phyloP scores from a whole-genome alignment of 2,888 invertebrate species.

The Papilio protenor region DNA sequence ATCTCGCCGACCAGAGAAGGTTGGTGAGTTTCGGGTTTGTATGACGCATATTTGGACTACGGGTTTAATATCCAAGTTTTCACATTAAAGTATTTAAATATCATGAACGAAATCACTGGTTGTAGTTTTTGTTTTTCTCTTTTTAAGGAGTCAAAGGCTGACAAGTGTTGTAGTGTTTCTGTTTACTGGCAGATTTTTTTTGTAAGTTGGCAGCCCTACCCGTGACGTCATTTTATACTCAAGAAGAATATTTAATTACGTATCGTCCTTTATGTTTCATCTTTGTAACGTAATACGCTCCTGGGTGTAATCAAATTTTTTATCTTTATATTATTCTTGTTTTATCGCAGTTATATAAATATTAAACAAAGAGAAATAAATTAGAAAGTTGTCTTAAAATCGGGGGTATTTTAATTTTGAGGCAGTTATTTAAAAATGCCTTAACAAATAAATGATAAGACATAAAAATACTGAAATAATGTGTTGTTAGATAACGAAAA shows the following conservation, averaged over 20 bases:
- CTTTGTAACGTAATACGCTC: conserved; percentile 31
- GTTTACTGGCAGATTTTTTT: not conserved
- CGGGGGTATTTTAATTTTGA: not conserved
- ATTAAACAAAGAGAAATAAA: not conserved
- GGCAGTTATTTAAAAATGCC: too few species aligned
- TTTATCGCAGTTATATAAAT: not conserved
- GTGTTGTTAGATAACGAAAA: not conserved
- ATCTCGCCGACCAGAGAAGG: too few species aligned
- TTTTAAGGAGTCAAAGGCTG: too few species aligned
- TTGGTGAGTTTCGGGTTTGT: too few species aligned
- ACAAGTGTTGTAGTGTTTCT: not conserved
- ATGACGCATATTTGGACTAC: too few species aligned
- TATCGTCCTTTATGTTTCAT: conserved; percentile 26
- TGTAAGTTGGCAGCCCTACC: not conserved
- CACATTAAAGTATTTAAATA: too few species aligned
- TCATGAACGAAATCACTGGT: too few species aligned
- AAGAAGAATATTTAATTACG: conserved; percentile 37
- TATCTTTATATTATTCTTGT: not conserved
- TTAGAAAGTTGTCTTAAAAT: not conserved
- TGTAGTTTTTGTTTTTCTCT: too few species aligned
- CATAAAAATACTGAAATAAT: not conserved
- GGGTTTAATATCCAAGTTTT: too few species aligned
- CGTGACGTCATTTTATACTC: conserved; percentile 24
- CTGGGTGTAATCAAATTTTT: conserved; percentile 16
- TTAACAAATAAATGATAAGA: not conserved